phyloP scores from a whole-genome alignment of 2,113 vertebrate genomes.

The Eclectus roratus region DNA sequence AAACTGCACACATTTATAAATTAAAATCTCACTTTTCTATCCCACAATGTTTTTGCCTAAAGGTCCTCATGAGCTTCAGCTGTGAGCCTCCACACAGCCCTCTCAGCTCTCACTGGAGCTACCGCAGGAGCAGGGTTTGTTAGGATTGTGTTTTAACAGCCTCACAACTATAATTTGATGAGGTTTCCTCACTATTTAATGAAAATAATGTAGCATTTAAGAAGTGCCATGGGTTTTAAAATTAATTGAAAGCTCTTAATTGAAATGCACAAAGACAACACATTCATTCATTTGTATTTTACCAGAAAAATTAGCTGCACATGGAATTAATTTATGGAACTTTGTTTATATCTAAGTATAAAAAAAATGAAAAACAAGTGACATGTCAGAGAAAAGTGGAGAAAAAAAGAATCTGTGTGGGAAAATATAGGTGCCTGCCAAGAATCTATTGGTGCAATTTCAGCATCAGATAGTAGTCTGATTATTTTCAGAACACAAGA shows the following conservation, averaged over 20 bases:
- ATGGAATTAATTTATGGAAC: conserved; percentile 23
- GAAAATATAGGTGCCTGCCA: conserved; percentile 3
- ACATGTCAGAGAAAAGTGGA: background rate
- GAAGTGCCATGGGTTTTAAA: background rate
- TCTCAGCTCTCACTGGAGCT: background rate
- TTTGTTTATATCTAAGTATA: conserved; percentile 17
- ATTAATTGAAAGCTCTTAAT: background rate
- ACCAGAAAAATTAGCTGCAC: background rate
- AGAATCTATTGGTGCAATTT: background rate
- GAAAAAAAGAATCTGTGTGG: background rate
- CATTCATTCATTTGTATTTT: background rate
- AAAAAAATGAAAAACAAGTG: conserved; percentile 24
- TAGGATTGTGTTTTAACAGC: background rate
- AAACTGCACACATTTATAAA: background rate
- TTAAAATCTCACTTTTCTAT: background rate
- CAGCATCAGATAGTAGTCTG: background rate
- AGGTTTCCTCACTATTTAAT: background rate
- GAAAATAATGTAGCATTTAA: background rate
- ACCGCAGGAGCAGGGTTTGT: background rate
- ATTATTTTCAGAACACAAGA: background rate
- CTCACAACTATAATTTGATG: background rate
- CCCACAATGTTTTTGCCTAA: background rate
- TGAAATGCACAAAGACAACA: background rate
- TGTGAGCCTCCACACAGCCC: background rate
- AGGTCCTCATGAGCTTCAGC: background rate